Conservation (phyloP, 2,797 vertebrate species). For the Merluccius polli region DNA sequence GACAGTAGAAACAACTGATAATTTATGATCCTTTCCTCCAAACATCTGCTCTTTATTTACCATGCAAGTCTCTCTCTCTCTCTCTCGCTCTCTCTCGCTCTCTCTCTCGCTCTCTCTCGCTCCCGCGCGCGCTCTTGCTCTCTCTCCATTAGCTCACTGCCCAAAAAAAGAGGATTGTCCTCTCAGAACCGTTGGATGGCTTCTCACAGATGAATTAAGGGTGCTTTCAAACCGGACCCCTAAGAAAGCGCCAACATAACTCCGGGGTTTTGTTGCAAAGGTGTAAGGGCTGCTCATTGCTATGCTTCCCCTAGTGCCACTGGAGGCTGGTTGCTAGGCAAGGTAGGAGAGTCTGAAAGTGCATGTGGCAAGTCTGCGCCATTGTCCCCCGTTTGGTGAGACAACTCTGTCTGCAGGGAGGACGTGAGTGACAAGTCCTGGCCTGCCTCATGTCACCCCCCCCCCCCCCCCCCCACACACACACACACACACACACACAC, state of each 20-base stretch:
- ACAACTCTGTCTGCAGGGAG: conserved; percentile 62
- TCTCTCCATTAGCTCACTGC: conserved; percentile 67
- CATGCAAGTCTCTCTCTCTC: neutral
- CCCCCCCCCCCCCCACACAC: conserved; percentile 12
- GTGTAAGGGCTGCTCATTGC: conserved; percentile 44
- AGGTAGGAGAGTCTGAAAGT: conserved; percentile 54
- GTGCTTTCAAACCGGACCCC: conserved; percentile 51
- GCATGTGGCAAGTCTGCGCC: conserved; percentile 60
- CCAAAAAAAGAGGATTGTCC: conserved; percentile 64
- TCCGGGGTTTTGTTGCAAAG: conserved; percentile 44
- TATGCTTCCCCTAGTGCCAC: conserved; percentile 44
- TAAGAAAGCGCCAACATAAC: conserved; percentile 53
- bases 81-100: neutral
- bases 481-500: no score
- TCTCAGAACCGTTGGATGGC: conserved; percentile 74
- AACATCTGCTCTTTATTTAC: neutral
- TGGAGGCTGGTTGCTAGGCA: conserved; percentile 71
- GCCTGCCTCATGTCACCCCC: conserved; percentile 39
- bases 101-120: neutral
- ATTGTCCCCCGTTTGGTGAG: conserved; percentile 67
- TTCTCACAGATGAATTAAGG: conserved; percentile 66
- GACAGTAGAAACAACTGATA: neutral
- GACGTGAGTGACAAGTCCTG: conserved; percentile 61
- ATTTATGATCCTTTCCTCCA: neutral
- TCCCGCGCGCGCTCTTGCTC: neutral